These are phyloP conservation scores for Paradoxurus hermaphroditus DNA, from an alignment of 2,113 vertebrate species.

Conservation along the genomic window DNA sequence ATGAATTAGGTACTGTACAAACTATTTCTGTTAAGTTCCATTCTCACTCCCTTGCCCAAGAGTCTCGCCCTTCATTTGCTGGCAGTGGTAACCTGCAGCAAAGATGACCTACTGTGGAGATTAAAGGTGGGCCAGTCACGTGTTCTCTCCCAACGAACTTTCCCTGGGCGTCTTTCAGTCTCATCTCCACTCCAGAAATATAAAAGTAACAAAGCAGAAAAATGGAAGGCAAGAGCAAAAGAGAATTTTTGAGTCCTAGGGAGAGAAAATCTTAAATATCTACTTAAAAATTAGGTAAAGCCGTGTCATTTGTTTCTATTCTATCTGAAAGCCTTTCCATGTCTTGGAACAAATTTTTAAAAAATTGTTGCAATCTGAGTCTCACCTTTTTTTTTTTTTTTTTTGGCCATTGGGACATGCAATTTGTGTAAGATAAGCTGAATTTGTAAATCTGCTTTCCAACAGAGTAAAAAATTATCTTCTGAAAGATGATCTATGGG, in stretches of 20 bases:
- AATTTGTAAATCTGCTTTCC: background rate
- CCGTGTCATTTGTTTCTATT: background rate
- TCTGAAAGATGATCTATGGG: background rate
- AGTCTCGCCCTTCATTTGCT: background rate
- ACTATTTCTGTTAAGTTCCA: background rate
- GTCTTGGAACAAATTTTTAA: background rate
- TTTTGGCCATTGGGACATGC: background rate
- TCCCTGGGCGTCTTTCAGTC: background rate
- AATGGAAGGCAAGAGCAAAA: background rate
- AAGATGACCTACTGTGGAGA: background rate
- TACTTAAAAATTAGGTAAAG: background rate
- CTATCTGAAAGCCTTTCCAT: background rate
- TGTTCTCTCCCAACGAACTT: background rate
- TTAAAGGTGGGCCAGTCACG: background rate
- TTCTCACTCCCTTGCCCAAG: background rate
- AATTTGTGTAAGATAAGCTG: background rate
- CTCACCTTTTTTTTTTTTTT: background rate
- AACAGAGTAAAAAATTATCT: background rate
- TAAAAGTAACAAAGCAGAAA: background rate
- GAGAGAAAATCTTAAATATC: background rate
- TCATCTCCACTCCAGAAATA: background rate
- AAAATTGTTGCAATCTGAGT: background rate
- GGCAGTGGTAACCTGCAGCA: background rate
- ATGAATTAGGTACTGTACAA: slow-evolving; percentile 91
- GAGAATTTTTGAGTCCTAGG: background rate